phyloP scores from a whole-genome alignment of 1,140 invertebrate species.

The Nilaparvata lugens region DNA sequence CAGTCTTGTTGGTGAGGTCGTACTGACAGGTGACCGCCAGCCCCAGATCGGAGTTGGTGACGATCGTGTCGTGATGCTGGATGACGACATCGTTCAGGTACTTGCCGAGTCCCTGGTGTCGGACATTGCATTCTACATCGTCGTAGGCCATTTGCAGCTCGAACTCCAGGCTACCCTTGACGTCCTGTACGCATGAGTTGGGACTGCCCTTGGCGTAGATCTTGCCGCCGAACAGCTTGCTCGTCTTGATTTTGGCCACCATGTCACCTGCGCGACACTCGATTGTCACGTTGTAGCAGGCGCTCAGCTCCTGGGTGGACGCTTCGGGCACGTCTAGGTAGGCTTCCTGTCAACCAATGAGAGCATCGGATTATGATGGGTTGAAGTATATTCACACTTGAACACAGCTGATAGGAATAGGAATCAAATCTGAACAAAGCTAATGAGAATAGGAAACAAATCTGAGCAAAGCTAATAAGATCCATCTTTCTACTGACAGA shows the following conservation, averaged over 20 bases:
- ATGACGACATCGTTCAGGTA: conserved; percentile 85
- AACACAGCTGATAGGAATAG: too few relatives aligned
- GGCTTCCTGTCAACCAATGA: too few relatives aligned
- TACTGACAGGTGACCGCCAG: conserved; percentile 88
- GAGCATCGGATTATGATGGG: too few relatives aligned
- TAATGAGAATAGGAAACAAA: too few relatives aligned
- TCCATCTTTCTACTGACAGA: too few relatives aligned
- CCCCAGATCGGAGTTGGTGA: conserved; percentile 86
- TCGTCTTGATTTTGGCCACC: conserved; percentile 84
- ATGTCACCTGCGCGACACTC: conserved; percentile 86
- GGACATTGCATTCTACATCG: conserved; percentile 81
- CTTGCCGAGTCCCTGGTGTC: conserved; percentile 71
- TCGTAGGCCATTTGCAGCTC: conserved; percentile 84
- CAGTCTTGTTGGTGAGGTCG: conserved; percentile 86
- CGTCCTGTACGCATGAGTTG: conserved; percentile 82
- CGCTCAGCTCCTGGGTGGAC: conserved; percentile 83
- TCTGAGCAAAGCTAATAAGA: too few relatives aligned
- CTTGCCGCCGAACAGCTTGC: conserved; percentile 87
- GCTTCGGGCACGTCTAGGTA: conserved; percentile 83
- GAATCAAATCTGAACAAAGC: too few relatives aligned
- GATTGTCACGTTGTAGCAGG: conserved; percentile 90
- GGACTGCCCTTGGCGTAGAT: conserved; percentile 89
- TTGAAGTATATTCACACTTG: too few relatives aligned
- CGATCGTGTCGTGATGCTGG: conserved; percentile 90
- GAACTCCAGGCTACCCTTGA: conserved; percentile 74